Evolutionary conservation across 2,113 vertebrate genomes (phyloP).

Genomic region (Zingel zingel): DNA sequence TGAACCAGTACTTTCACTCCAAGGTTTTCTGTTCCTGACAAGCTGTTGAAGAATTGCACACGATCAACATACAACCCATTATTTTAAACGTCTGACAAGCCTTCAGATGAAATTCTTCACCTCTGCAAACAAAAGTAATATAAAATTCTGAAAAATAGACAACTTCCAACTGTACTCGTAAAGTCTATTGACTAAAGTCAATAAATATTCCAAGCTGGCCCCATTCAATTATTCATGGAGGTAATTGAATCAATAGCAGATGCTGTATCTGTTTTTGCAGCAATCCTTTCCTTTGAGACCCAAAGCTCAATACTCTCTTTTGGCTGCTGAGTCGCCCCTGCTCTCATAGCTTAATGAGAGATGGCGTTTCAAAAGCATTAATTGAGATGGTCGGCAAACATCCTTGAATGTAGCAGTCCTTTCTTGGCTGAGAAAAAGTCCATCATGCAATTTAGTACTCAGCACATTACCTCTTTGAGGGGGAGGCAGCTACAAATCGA

Average conservation of each 20-base stretch:
- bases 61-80: constrained; percentile 5
- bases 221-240: constrained; percentile 46
- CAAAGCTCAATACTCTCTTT: constrained; percentile 54
- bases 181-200: constrained; percentile 18
- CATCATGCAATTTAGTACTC: constrained; percentile 55
- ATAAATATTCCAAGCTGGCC: constrained; percentile 14
- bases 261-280: constrained; percentile 53
- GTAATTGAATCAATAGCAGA: constrained; percentile 68
- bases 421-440: constrained; percentile 59
- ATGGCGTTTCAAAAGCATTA: constrained; percentile 79
- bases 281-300: constrained; percentile 58
- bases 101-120: constrained; percentile 6
- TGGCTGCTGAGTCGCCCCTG: constrained; percentile 48
- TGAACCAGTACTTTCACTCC: neutral
- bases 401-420: constrained; percentile 61
- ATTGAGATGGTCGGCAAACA: constrained; percentile 71
- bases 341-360: constrained; percentile 75
- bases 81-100: constrained; percentile 14
- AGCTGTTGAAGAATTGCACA: constrained; percentile 17
- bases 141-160: constrained; percentile 1
- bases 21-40: constrained; percentile 10
- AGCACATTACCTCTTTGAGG: constrained; percentile 48
- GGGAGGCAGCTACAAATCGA: constrained; percentile 39
- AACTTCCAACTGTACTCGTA: constrained; percentile 8
- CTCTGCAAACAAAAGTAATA: constrained; percentile 15